Percentiles rank a stretch among this genome's conserved stretches.
Conservation (phyloP, 2,113 vertebrate species). For the Lophochroa leadbeateri region DNA sequence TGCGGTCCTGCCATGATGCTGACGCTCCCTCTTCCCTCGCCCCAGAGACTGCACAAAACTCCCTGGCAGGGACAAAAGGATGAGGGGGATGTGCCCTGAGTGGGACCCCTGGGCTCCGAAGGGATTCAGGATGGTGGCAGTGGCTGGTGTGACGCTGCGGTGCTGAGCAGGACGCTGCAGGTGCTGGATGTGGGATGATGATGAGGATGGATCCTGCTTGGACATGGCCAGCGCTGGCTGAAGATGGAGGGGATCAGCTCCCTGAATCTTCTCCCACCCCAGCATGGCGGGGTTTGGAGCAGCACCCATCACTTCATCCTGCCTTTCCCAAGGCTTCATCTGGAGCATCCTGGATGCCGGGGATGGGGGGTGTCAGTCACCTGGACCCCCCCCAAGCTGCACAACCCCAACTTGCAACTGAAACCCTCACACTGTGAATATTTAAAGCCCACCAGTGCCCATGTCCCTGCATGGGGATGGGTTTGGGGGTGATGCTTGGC, state of each 20-base stretch:
- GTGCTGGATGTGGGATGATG: not conserved
- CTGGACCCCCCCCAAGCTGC: not conserved
- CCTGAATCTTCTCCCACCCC: not conserved
- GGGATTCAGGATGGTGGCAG: fast-evolving
- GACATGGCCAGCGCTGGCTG: not conserved
- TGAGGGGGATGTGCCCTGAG: not conserved
- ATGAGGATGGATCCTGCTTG: fast-evolving
- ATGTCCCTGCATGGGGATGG: fast-evolving
- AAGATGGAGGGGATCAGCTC: not conserved
- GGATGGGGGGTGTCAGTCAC: not conserved
- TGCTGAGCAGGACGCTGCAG: not conserved
- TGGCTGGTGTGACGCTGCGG: not conserved
- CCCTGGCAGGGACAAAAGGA: not conserved
- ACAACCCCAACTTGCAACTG: not conserved
- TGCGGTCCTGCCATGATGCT: not conserved
- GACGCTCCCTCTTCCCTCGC: not conserved
- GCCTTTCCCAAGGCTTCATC: not conserved
- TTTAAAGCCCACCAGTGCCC: not conserved
- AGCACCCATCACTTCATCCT: not conserved
- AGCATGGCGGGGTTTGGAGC: not conserved
- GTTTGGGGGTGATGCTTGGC: not conserved
- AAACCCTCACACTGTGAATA: slow-evolving; percentile 79
- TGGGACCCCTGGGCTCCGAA: not conserved
- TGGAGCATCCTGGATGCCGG: not conserved
- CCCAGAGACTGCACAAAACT: not conserved